Percentiles rank a stretch among this genome's conserved stretches.
Conservation (phyloP, 2,797 vertebrate species). For the Argyrosomus regius region DNA sequence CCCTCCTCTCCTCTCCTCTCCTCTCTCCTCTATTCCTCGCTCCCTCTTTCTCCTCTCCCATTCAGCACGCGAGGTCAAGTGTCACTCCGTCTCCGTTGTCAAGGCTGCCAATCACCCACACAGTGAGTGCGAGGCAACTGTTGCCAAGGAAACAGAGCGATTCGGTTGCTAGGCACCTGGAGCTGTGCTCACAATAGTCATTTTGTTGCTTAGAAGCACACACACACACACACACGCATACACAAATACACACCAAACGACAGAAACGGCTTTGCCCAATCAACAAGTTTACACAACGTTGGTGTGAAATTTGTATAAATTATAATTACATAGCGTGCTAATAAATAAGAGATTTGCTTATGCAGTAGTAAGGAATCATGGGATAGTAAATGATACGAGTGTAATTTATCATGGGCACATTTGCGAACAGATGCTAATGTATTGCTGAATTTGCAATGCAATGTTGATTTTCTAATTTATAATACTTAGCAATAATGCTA, state of each 20-base stretch:
- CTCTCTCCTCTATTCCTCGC: slow-evolving; percentile 69
- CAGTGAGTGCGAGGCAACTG: slow-evolving; percentile 86
- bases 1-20: slow-evolving; percentile 69
- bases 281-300: slow-evolving; percentile 75
- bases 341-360: slow-evolving; percentile 71
- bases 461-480: slow-evolving; percentile 75
- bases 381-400: slow-evolving; percentile 55
- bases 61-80: slow-evolving; percentile 86
- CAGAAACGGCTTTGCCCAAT: slow-evolving; percentile 68
- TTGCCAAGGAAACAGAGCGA: slow-evolving; percentile 88
- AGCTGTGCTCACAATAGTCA: slow-evolving; percentile 86
- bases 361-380: slow-evolving; percentile 64
- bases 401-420: slow-evolving; percentile 69
- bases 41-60: slow-evolving; percentile 74
- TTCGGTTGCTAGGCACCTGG: slow-evolving; percentile 88
- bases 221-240: slow-evolving; percentile 55
- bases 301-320: slow-evolving; percentile 64
- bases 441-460: slow-evolving; percentile 76
- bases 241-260: slow-evolving; percentile 65
- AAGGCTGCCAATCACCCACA: slow-evolving; percentile 87
- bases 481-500: slow-evolving; percentile 77
- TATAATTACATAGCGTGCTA: slow-evolving; percentile 48
- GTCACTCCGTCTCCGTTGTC: slow-evolving; percentile 84
- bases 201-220: slow-evolving; percentile 83
- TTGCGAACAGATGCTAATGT: slow-evolving; percentile 71